Evolutionary conservation across 2,888 invertebrate genomes (phyloP).

Genomic region (Orthonevra nobilis): DNA sequence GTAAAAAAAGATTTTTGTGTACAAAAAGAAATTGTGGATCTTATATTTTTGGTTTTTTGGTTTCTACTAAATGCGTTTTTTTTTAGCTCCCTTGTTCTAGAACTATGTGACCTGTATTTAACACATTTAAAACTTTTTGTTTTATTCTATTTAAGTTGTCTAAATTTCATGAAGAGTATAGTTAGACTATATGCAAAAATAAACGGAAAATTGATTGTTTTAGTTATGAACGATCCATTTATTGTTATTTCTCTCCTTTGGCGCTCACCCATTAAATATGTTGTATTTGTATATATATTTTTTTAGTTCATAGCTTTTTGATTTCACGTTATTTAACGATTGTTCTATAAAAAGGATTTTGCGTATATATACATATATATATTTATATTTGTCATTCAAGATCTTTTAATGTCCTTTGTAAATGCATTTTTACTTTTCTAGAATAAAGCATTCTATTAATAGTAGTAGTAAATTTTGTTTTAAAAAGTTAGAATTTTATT

Average conservation of each 20-base stretch:
- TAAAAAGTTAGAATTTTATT: constrained; percentile 35
- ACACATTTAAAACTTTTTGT: not conserved
- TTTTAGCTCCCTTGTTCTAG: constrained; percentile 12
- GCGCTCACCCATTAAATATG: constrained; percentile 27
- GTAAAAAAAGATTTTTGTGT: constrained; percentile 10
- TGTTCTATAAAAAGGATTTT: constrained; percentile 42
- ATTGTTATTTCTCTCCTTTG: constrained; percentile 8
- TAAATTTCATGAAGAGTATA: constrained; percentile 49
- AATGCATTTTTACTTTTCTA: constrained; percentile 27
- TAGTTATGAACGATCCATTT: constrained; percentile 28
- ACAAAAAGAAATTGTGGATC: constrained; percentile 30
- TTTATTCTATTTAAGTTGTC: constrained; percentile 18
- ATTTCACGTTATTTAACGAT: constrained; percentile 32
- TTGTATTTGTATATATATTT: constrained; percentile 11
- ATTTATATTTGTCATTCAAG: constrained; percentile 25
- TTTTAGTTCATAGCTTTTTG: constrained; percentile 24
- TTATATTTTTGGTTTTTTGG: constrained; percentile 4
- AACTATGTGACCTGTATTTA: constrained; percentile 21
- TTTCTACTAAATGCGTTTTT: constrained; percentile 17
- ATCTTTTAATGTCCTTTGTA: constrained; percentile 9
- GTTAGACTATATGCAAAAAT: constrained; percentile 39
- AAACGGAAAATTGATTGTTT: constrained; percentile 57
- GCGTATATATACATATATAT: constrained; percentile 19
- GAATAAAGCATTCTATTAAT: constrained; percentile 60
- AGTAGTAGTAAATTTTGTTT: constrained; percentile 53